Base-by-base conservation (phyloP, 2,888 invertebrate species). In the Panorpa germanica region DNA sequence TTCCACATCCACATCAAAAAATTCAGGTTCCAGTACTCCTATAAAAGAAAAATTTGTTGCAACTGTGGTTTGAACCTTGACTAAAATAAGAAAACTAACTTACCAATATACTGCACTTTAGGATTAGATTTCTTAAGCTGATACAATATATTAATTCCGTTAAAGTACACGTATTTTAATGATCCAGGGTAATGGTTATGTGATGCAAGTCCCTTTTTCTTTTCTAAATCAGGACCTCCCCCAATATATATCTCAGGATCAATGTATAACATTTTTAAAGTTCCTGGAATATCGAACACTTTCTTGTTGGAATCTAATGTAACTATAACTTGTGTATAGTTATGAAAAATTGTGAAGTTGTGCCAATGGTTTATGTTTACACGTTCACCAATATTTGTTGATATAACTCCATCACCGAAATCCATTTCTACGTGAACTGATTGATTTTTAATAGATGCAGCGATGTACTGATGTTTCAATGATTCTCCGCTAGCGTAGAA, bases 231-330 rank as follows among this genome's bases (percentile, higher is more conserved):
- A 3, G 85, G 81, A 3, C 86, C 88, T 10, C 83, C 83, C 27
- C 85, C 83, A 39, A 91, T 80, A 50, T 88, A 90, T 40, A 91
- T 83, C 54, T 88, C 85, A 19, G 91, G 90, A 59, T 91, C 90
- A 38, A 91, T 83, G 41, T 85, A 80, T 36, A 91, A 63, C 47
- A 77, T 68, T 30, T 63, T 59, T 35, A 63, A 65, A 47, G 68
- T 65, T 8, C 76, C 76, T 2, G 75, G 72, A 25, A 83, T 61
- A 45, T 78, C 73, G 30, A 81, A 62, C 0, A 65, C 58, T 41
- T 72, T 68, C 18, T 59, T 65, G 43, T 75, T 71, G 28, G 70
- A 62, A 52, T 91, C 85, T 22, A 91, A 58, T 38, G 75, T 70
- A 10, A 90, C 65, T 40, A 66, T 61, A 1, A 90, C 67, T 10